phyloP scores from a whole-genome alignment of 2,888 invertebrate genomes.

The Aleiodes testaceus region DNA sequence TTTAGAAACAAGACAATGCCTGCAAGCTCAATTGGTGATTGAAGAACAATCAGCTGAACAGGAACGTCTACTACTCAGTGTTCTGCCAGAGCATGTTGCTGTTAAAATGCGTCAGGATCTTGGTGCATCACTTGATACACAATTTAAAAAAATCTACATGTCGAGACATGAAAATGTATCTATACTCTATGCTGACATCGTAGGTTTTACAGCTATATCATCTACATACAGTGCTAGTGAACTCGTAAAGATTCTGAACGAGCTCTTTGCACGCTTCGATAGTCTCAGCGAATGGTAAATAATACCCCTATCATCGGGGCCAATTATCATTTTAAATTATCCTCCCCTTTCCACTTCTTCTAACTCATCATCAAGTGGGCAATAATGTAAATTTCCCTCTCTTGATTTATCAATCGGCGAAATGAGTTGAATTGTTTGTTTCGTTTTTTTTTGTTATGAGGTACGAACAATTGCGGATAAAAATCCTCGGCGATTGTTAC shows the following conservation, averaged over 20 bases:
- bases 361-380: background rate
- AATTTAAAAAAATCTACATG: conserved; percentile 98
- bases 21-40: conserved; percentile 92
- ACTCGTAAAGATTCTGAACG: conserved; percentile 95
- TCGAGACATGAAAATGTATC: conserved; percentile 97
- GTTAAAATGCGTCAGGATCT: conserved; percentile 97
- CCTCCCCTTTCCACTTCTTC: background rate
- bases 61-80: conserved; percentile 93
- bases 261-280: conserved; percentile 96
- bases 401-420: background rate
- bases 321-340: background rate
- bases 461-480: conserved; percentile 95
- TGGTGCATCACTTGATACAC: conserved; percentile 89
- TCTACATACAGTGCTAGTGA: conserved; percentile 97
- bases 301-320: conserved; percentile 32
- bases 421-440: background rate
- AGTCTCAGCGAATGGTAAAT: conserved; percentile 78
- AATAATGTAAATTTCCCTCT: background rate
- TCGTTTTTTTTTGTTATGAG: conserved; percentile 50
- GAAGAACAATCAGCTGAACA: conserved; percentile 95
- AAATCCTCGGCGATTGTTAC: conserved; percentile 97
- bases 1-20: conserved; percentile 90
- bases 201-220: conserved; percentile 97
- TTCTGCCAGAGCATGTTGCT: conserved; percentile 96
- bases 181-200: conserved; percentile 98